Conservation (phyloP, 1,140 invertebrate genomes). For the Diorhabda sublineata region DNA sequence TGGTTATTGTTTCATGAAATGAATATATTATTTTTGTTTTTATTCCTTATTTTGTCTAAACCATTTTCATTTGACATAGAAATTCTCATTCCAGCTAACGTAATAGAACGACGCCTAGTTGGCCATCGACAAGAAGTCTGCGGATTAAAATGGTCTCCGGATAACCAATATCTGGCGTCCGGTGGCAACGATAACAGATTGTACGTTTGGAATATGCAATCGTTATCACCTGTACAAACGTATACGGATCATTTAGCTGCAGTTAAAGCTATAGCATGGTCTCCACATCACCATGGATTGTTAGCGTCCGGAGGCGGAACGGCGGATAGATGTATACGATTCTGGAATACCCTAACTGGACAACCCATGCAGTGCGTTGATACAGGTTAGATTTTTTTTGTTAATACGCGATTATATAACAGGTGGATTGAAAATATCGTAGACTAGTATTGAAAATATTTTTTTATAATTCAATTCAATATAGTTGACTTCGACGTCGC, state of each 20-base stretch:
- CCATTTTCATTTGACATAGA: too few relatives aligned
- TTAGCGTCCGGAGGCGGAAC: conserved; percentile 97
- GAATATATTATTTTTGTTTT: too few relatives aligned
- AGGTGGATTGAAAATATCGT: too few relatives aligned
- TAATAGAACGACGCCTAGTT: conserved; percentile 73
- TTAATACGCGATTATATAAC: too few relatives aligned
- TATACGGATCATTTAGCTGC: conserved; percentile 98
- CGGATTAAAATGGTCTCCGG: conserved; percentile 99
- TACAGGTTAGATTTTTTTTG: conserved; percentile 59
- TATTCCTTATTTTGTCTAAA: too few relatives aligned
- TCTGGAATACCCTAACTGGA: conserved; percentile 99
- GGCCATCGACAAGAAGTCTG: conserved; percentile 98
- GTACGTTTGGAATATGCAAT: conserved; percentile 96
- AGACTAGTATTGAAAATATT: too few relatives aligned
- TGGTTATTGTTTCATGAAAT: too few relatives aligned
- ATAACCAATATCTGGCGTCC: conserved; percentile 96
- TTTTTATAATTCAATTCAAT: too few relatives aligned
- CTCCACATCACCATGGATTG: conserved; percentile 97
- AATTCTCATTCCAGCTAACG: conserved; percentile 49
- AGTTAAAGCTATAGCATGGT: conserved; percentile 99
- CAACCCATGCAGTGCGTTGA: conserved; percentile 99
- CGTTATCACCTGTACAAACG: conserved; percentile 84
- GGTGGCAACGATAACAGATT: conserved; percentile 99
- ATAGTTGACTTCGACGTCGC: too few relatives aligned
- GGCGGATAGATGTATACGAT: conserved; percentile 94